These are phyloP conservation scores for Perognathus longimembris DNA, from an alignment of 2,113 vertebrate species.

Conservation along the genomic window DNA sequence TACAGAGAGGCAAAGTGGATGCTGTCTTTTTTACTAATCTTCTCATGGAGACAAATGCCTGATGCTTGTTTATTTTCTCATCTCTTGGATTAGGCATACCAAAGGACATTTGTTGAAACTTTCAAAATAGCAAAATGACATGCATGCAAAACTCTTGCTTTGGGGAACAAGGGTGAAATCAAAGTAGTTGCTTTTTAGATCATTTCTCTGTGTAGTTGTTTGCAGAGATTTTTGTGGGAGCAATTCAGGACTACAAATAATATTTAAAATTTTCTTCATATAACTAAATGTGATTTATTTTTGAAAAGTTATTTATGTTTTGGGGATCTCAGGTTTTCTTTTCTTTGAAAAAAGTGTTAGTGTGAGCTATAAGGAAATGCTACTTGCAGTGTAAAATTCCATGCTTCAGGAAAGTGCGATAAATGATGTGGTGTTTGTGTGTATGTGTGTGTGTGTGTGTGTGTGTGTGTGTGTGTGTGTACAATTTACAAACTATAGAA, in stretches of 20 bases:
- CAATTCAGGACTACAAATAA: background rate
- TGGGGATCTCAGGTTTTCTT: background rate
- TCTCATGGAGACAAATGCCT: background rate
- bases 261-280: background rate
- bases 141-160: background rate
- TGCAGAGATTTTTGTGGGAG: conserved; percentile 1
- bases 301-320: background rate
- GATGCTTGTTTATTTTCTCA: conserved; percentile 25
- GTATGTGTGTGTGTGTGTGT: too few relatives aligned
- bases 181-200: background rate
- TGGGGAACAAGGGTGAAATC: background rate
- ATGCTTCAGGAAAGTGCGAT: too few relatives aligned
- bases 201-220: background rate
- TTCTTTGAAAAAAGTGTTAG: background rate
- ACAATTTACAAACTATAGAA: background rate
- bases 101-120: conserved; percentile 18
- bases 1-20: background rate
- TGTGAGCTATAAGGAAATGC: background rate
- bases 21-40: conserved; percentile 22
- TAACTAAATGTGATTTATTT: background rate
- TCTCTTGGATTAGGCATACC: background rate
- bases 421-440: too few relatives aligned
- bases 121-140: background rate
- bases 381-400: too few relatives aligned
- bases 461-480: too few relatives aligned